Conservation (phyloP, 2,888 invertebrate genomes). For the Anarsia innoxiella region DNA sequence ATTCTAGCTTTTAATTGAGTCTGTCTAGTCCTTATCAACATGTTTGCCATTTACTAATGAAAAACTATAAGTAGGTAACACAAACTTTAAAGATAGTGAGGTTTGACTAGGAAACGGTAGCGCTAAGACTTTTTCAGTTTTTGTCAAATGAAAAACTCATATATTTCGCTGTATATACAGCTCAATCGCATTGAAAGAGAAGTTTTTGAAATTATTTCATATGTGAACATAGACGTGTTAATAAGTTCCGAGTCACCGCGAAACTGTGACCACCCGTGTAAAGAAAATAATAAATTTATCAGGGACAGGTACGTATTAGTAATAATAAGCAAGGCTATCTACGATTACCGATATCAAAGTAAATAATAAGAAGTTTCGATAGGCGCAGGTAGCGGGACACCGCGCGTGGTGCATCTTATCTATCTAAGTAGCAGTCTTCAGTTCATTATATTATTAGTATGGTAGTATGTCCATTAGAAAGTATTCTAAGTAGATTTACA, state of each 20-base stretch:
- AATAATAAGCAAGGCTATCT: no score
- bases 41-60: slow-evolving; percentile 50
- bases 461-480: no score
- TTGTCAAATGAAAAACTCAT: slow-evolving; percentile 63
- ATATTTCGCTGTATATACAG: slow-evolving; percentile 52
- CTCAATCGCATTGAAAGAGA: slow-evolving; percentile 42
- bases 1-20: slow-evolving; percentile 37
- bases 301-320: slow-evolving; percentile 21
- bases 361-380: slow-evolving; percentile 34
- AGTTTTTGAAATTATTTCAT: slow-evolving; percentile 21
- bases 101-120: no score
- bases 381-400: slow-evolving; percentile 15
- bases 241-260: slow-evolving; percentile 22
- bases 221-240: slow-evolving; percentile 36
- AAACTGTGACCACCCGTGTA: slow-evolving; percentile 35
- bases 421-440: no score
- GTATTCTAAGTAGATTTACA: no score
- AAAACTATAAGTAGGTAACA: neutral
- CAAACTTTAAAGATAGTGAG: neutral
- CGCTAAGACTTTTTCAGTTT: slow-evolving; percentile 19
- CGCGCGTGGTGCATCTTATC: no score
- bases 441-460: no score
- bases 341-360: slow-evolving; percentile 38
- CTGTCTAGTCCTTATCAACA: slow-evolving; percentile 63
- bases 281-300: slow-evolving; percentile 40